phyloP scores from a whole-genome alignment of 2,797 vertebrate genomes.

The Rhodeus uyekii region DNA sequence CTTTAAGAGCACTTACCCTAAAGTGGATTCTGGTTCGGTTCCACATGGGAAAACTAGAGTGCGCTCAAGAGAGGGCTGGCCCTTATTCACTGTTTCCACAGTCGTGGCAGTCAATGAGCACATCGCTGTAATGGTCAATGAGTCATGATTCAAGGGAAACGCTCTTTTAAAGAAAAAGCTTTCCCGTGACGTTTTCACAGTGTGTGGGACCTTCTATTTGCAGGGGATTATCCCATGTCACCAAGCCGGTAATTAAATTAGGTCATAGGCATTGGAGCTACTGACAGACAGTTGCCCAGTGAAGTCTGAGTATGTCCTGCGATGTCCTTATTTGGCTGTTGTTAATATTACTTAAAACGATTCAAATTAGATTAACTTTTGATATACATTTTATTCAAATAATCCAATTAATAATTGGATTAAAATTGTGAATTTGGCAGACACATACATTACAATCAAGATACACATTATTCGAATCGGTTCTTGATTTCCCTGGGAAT shows the following conservation, averaged over 20 bases:
- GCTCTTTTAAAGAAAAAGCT: conserved; percentile 14
- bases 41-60: background rate
- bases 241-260: conserved; percentile 70
- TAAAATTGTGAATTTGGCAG: too few species aligned
- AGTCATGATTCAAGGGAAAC: conserved; percentile 23
- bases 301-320: background rate
- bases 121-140: background rate
- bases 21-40: conserved; percentile 4
- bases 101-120: conserved; percentile 9
- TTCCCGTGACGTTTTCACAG: background rate
- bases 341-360: background rate
- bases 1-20: conserved; percentile 7
- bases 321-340: background rate
- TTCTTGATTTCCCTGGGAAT: too few species aligned
- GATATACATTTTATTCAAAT: background rate
- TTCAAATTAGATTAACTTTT: background rate
- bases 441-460: too few species aligned
- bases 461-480: too few species aligned
- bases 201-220: conserved; percentile 24
- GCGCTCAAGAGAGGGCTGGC: background rate
- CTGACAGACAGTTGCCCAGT: conserved; percentile 7
- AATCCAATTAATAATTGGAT: too few species aligned
- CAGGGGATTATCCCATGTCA: conserved; percentile 42
- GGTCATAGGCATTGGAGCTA: conserved; percentile 38
- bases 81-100: conserved; percentile 13